These are phyloP conservation scores for Microctonus aethiopoides DNA, from an alignment of 2,888 invertebrate species.

Conservation along the genomic window DNA sequence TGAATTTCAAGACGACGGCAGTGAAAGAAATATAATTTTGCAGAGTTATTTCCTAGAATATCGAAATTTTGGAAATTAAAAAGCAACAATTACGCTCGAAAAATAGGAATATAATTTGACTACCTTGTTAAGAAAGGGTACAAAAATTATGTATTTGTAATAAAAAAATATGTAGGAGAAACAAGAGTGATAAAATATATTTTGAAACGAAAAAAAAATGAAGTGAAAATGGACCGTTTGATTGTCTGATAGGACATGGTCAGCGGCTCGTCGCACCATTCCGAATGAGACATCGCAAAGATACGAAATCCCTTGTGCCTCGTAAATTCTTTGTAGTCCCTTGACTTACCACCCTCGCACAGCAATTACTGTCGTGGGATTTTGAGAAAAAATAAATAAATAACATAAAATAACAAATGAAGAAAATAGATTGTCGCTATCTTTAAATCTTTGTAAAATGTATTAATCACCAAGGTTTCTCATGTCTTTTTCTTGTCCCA, in stretches of 20 bases:
- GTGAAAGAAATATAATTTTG: no score
- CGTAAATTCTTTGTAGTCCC: conserved; percentile 48
- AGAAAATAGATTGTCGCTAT: not conserved
- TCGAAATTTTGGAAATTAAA: no score
- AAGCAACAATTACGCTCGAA: no score
- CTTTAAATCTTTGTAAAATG: not conserved
- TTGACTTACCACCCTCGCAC: conserved; percentile 44
- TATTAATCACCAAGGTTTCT: not conserved
- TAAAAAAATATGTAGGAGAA: no score
- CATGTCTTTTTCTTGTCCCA: not conserved
- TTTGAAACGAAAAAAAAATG: not conserved
- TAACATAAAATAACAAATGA: not conserved
- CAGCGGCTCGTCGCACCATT: conserved; percentile 37
- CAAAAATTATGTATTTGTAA: no score
- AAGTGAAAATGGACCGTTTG: not conserved
- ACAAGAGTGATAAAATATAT: not conserved
- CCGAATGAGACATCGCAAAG: conserved; percentile 44
- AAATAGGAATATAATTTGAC: no score
- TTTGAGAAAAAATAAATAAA: conserved; percentile 39
- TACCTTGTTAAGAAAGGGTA: no score
- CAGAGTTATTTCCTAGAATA: no score
- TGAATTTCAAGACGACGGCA: no score
- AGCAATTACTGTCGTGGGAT: conserved; percentile 50
- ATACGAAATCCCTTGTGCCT: conserved; percentile 43
- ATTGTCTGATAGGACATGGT: conserved; percentile 10